phyloP scores from a whole-genome alignment of 2,113 vertebrate species.

The Malaclemys terrapin region DNA sequence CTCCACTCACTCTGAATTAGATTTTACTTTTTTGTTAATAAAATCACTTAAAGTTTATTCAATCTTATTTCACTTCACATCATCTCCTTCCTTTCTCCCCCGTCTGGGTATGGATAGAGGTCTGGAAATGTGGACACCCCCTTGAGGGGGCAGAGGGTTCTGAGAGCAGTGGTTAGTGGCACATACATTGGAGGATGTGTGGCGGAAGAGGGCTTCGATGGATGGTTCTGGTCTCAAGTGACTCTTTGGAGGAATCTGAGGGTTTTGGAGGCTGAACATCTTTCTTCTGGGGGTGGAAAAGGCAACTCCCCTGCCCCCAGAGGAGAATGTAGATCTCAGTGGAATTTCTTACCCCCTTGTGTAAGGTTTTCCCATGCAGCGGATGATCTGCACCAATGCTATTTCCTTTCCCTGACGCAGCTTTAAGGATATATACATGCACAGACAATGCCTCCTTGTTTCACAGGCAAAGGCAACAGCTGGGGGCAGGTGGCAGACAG shows the following conservation, averaged over 20 bases:
- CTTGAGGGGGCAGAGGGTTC: neutral
- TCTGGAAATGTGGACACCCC: rapidly evolving
- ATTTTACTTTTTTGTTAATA: neutral
- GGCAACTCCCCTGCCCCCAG: neutral
- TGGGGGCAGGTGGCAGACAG: neutral
- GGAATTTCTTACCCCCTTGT: neutral
- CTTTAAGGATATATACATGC: rapidly evolving
- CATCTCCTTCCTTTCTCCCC: neutral
- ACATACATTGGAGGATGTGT: neutral
- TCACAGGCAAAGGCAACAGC: neutral
- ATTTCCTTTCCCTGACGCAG: neutral
- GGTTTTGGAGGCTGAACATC: neutral
- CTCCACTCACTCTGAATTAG: neutral
- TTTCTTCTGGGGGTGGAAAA: neutral
- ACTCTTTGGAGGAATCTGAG: neutral
- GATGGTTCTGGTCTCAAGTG: neutral
- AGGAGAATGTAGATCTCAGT: neutral
- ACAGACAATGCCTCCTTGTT: rapidly evolving
- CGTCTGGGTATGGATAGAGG: neutral
- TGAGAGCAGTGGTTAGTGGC: neutral
- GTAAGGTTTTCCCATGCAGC: no score
- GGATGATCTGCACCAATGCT: neutral
- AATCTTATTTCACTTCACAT: conserved; percentile 1
- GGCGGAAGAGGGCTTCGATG: neutral
- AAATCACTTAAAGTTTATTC: neutral